These are phyloP conservation scores for Lordiphosa andalusiaca DNA, from an alignment of 2,888 invertebrate species.

Conservation along the genomic window DNA sequence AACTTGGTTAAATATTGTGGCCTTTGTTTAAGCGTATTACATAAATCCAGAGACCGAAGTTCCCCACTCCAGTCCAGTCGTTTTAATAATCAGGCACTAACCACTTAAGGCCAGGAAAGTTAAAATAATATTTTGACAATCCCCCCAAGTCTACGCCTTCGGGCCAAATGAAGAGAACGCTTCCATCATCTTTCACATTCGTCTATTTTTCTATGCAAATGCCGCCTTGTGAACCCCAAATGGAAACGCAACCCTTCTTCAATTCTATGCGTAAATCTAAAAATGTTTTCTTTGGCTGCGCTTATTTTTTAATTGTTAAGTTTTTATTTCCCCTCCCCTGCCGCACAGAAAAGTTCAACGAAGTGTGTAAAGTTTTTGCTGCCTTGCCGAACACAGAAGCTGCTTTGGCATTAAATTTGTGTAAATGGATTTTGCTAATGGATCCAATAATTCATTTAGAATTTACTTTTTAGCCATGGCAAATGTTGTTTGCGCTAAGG, in stretches of 20 bases:
- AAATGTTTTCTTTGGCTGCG: slow-evolving; percentile 68
- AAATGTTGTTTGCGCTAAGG: slow-evolving; percentile 69
- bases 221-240: slow-evolving; percentile 22
- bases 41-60: slow-evolving; percentile 12
- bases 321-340: slow-evolving; percentile 52
- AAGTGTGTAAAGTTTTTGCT: slow-evolving; percentile 75
- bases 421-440: slow-evolving; percentile 79
- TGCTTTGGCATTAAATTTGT: slow-evolving; percentile 75
- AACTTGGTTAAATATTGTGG: slow-evolving; percentile 38
- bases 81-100: slow-evolving; percentile 8
- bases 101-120: slow-evolving; percentile 63
- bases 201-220: slow-evolving; percentile 74
- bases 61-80: slow-evolving; percentile 7
- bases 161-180: slow-evolving; percentile 28
- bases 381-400: slow-evolving; percentile 36
- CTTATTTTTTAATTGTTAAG: slow-evolving; percentile 76
- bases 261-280: slow-evolving; percentile 66
- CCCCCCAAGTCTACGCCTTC: slow-evolving; percentile 16
- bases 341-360: slow-evolving; percentile 64
- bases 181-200: slow-evolving; percentile 22
- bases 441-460: slow-evolving; percentile 79
- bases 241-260: slow-evolving; percentile 60
- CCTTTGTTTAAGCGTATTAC: slow-evolving; percentile 30
- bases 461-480: slow-evolving; percentile 68
- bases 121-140: slow-evolving; percentile 75